Percentiles rank a stretch among this genome's conserved stretches.
Evolutionary conservation across 1,140 invertebrate species (phyloP).

Genomic region (Zaprionus lachaisei): DNA sequence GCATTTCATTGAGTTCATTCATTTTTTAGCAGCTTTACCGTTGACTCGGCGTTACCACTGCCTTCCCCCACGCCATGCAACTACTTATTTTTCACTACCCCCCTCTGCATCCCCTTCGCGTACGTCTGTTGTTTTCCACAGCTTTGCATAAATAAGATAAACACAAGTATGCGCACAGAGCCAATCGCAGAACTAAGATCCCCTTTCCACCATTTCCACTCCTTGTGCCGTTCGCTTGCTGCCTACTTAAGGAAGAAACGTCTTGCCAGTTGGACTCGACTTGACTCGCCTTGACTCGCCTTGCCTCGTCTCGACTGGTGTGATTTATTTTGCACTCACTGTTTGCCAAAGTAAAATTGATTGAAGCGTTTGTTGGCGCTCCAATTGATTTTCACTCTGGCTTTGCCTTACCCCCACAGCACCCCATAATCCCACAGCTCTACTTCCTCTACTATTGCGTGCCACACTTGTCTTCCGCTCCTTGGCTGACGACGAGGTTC

Average conservation of each 20-base stretch:
- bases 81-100: conserved; percentile 45
- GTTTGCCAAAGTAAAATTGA: conserved; percentile 83
- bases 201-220: neutral
- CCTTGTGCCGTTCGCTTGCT: neutral
- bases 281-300: neutral
- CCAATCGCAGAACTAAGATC: conserved; percentile 11
- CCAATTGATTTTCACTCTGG: conserved; percentile 73
- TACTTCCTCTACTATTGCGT: neutral
- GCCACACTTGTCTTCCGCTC: conserved; percentile 6
- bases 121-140: conserved; percentile 65
- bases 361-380: conserved; percentile 79
- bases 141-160: conserved; percentile 83
- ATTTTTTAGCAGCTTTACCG: conserved; percentile 63
- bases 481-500: conserved; percentile 41
- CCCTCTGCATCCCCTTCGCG: neutral
- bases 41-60: conserved; percentile 2
- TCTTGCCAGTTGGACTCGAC: conserved; percentile 49
- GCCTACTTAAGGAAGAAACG: conserved; percentile 16
- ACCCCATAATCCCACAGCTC: neutral
- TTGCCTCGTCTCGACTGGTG: conserved; percentile 39
- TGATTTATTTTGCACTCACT: conserved; percentile 83
- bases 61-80: conserved; percentile 26
- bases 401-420: neutral
- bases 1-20: conserved; percentile 61
- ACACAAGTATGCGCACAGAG: conserved; percentile 59